Percentiles rank a stretch among this genome's conserved stretches.
Conservation (phyloP, 2,888 invertebrate genomes). For the Ophioninae sp. region DNA sequence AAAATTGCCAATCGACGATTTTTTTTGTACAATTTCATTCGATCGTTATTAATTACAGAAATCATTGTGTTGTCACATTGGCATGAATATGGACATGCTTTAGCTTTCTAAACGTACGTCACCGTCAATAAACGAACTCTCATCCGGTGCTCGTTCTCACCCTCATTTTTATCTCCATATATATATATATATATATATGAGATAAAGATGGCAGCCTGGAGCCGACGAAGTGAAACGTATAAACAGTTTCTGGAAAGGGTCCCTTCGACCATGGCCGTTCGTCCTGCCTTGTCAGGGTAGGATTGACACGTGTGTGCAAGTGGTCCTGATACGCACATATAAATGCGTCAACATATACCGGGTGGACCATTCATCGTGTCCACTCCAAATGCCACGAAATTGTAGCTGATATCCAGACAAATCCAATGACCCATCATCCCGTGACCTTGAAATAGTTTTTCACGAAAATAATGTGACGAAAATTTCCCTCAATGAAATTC, state of each 20-base stretch:
- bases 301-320: conserved; percentile 45
- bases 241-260: conserved; percentile 40
- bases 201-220: background rate
- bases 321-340: conserved; percentile 1
- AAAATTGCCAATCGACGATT: background rate
- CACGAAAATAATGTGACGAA: too few species aligned
- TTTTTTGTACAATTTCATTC: background rate
- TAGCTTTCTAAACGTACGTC: background rate
- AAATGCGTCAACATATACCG: conserved; percentile 1
- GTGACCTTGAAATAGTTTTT: too few species aligned
- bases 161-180: conserved; percentile 14
- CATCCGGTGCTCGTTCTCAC: background rate
- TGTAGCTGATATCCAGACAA: too few species aligned
- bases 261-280: conserved; percentile 37
- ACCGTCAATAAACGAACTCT: conserved; percentile 13
- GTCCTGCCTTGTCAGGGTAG: conserved; percentile 7
- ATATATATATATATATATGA: too few species aligned
- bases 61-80: too few species aligned
- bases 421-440: too few species aligned
- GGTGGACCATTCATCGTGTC: too few species aligned
- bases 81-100: background rate
- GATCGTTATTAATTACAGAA: background rate
- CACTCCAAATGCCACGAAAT: too few species aligned
- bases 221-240: conserved; percentile 14
- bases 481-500: too few species aligned